phyloP scores from a whole-genome alignment of 92 coral and sea anemone genomes.

The Anthopleura xanthogrammica region DNA sequence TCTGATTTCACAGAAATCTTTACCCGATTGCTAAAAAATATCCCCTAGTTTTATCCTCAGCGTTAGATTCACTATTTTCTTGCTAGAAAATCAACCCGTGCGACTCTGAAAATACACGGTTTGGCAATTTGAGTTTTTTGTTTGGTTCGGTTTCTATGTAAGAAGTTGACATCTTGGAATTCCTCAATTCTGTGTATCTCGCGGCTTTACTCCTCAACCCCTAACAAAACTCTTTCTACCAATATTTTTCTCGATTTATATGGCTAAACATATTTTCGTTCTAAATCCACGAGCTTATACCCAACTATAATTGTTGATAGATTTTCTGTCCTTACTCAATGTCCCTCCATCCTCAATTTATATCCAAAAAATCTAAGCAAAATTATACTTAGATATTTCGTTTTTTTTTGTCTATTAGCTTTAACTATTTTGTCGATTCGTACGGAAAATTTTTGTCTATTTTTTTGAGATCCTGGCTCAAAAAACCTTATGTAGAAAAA shows the following conservation, averaged over 20 bases:
- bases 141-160: conserved; percentile 56
- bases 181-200: background rate
- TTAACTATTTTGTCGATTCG: background rate
- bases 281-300: background rate
- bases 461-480: background rate
- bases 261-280: background rate
- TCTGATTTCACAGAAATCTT: conserved; percentile 37
- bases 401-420: background rate
- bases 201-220: background rate
- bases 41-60: background rate
- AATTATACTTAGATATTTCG: background rate
- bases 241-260: background rate
- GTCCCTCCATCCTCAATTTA: background rate
- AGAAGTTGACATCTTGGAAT: conserved; percentile 28
- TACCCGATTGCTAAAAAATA: background rate
- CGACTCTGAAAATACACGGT: conserved; percentile 18
- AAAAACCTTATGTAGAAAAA: background rate
- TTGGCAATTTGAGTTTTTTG: conserved; percentile 50
- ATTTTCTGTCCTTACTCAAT: background rate
- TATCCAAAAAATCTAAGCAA: background rate
- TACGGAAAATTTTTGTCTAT: background rate
- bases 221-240: background rate
- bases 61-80: background rate
- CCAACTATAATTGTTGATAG: background rate
- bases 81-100: background rate